Percentiles rank a stretch among this genome's conserved stretches.
Evolutionary conservation across 2,797 vertebrate genomes (phyloP).

Genomic region (Todus mexicanus): DNA sequence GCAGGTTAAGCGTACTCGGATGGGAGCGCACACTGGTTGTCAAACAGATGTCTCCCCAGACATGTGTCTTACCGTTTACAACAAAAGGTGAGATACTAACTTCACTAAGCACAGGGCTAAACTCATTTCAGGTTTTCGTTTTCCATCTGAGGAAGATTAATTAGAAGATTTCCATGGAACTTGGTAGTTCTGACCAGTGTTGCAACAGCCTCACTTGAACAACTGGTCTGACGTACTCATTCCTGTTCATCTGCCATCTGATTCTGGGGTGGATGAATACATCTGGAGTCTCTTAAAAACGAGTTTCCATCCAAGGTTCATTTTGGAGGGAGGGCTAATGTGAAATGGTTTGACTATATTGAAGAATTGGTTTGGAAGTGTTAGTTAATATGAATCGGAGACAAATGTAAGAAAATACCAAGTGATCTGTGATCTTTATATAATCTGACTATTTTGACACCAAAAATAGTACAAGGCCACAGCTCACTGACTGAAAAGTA

Average conservation of each 20-base stretch:
- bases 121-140: not conserved
- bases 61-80: rapidly evolving
- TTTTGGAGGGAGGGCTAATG: rapidly evolving
- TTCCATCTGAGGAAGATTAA: not conserved
- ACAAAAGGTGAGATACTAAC: not conserved
- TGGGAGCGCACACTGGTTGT: not conserved
- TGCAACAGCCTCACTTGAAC: not conserved
- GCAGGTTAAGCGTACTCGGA: not conserved
- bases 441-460: not conserved
- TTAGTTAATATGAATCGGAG: not conserved
- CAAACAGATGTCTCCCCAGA: not conserved
- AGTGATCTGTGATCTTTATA: not conserved
- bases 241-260: not conserved
- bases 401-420: not conserved
- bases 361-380: not conserved
- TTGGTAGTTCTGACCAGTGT: not conserved
- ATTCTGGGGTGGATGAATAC: not conserved
- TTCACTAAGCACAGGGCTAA: not conserved
- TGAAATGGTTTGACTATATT: not conserved
- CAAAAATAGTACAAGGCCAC: not conserved
- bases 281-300: not conserved
- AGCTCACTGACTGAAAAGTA: not conserved
- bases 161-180: not conserved
- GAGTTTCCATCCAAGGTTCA: not conserved
- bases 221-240: not conserved